Conservation (phyloP, 1,140 invertebrate species). For the Cotesia typhae region DNA sequence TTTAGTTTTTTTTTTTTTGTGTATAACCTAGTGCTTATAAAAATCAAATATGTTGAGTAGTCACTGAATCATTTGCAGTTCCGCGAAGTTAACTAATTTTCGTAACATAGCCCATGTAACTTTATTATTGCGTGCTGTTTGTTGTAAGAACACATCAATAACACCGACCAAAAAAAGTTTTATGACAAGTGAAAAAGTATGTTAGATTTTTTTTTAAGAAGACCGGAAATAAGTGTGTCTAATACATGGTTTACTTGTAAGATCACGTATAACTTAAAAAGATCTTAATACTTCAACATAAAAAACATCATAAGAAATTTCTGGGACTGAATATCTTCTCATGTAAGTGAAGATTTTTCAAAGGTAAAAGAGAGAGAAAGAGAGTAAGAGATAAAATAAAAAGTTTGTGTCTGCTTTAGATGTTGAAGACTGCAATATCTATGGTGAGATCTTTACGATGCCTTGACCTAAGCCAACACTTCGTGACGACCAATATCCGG, state of each 20-base stretch:
- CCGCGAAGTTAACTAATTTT: no score
- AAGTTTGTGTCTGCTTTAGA: not conserved
- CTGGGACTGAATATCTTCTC: no score
- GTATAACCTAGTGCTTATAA: no score
- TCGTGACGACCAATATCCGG: slow-evolving; percentile 60
- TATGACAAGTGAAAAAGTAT: slow-evolving; percentile 6
- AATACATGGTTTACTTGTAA: slow-evolving; percentile 18
- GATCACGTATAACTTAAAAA: slow-evolving; percentile 18
- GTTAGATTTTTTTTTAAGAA: not conserved
- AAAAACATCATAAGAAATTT: no score
- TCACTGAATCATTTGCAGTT: no score
- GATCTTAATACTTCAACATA: no score
- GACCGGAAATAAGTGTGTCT: slow-evolving; percentile 24
- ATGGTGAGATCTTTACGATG: slow-evolving; percentile 16
- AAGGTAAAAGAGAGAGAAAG: not conserved
- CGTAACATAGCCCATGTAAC: no score
- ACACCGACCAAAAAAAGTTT: not conserved
- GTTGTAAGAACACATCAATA: not conserved
- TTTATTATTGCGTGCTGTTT: no score
- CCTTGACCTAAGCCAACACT: slow-evolving; percentile 59
- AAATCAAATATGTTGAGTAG: no score
- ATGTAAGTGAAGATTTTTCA: not conserved
- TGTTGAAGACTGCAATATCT: slow-evolving; percentile 18
- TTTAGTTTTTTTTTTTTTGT: no score
- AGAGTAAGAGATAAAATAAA: no score